Evolutionary conservation across 2,113 vertebrate species (phyloP), one percentile per base, ranked within the genome.

Genomic region (Notiomystis cincta): DNA sequence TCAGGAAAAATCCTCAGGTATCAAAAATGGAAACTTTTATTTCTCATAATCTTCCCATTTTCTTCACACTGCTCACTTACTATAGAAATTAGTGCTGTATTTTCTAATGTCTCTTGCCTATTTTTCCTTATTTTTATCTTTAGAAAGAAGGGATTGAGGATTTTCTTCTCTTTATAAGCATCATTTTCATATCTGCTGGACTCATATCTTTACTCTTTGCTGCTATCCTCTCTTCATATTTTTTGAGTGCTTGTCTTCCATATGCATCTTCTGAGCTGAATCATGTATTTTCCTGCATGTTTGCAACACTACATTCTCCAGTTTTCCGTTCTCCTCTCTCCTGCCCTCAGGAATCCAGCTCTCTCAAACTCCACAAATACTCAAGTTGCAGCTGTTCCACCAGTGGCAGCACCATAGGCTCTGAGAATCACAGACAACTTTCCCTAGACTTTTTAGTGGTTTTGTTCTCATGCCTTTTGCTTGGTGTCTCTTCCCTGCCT

Each of bases 391-490:
- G 40, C 4, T 72, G 11, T 23, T 92, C 15, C 23, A 50, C 14
- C 25, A 57, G 10, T 2, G 3, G 24, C 24, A 80, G 22, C 50
- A 72, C 15, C 7, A 1, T 15, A 60, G 58, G 11, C 22, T 65
- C 72, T 45, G 15, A 81, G 21, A 18, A n/a, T 31, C 40, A 65
- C 0, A 0, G n/a, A 35, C 3, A 5, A 42, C 24, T 57, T 87
- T 38, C 33, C 5, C 13, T 27, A 65, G 50, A 50, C 2, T 20
- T 89, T 28, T 33, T 77, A n/a, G 5, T 87, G 7, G 1, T 58
- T 62, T 64, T 79, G 13, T 28, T 66, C 28, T 50, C 19, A 54
- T 51, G 60, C 8, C 27, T 78, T 87, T 75, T 27, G 3, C 24
- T 44, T 76, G 37, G 13, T 65, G 53, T 10, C 15, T 80, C 25